Evolutionary conservation across 1,140 invertebrate genomes (phyloP).

Genomic region (Pseudomyrmex dendroicus): DNA sequence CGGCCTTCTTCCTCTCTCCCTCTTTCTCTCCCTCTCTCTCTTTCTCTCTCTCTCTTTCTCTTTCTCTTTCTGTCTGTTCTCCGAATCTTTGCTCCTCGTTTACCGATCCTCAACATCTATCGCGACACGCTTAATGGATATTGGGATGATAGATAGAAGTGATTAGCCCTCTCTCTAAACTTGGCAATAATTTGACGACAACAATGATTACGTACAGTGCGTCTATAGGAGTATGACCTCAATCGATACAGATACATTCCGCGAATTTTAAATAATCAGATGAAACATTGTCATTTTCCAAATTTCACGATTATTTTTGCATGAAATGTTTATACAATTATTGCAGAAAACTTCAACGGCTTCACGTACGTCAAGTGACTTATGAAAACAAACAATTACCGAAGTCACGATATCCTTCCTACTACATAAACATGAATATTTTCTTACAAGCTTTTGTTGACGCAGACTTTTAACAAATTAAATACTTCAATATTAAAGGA

Average conservation of each 20-base stretch:
- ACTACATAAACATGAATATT: too few relatives aligned
- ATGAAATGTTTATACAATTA: not conserved
- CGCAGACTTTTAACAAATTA: too few relatives aligned
- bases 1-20: not conserved
- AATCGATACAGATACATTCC: not conserved
- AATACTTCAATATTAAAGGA: too few relatives aligned
- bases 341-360: not conserved
- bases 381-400: too few relatives aligned
- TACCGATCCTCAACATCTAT: slow-evolving; percentile 42
- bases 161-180: slow-evolving; percentile 9
- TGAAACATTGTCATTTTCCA: not conserved
- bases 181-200: not conserved
- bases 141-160: slow-evolving; percentile 52
- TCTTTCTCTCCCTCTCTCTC: too few relatives aligned
- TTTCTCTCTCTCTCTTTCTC: too few relatives aligned
- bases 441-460: too few relatives aligned
- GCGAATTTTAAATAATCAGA: not conserved
- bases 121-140: slow-evolving; percentile 73
- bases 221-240: not conserved
- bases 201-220: not conserved
- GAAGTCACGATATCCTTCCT: too few relatives aligned
- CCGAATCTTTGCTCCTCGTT: slow-evolving; percentile 54
- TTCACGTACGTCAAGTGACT: not conserved
- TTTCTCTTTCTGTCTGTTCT: slow-evolving; percentile 10
- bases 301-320: not conserved